Evolutionary conservation across 1,140 invertebrate species (phyloP).

Genomic region (Caenorhabditis briggsae): DNA sequence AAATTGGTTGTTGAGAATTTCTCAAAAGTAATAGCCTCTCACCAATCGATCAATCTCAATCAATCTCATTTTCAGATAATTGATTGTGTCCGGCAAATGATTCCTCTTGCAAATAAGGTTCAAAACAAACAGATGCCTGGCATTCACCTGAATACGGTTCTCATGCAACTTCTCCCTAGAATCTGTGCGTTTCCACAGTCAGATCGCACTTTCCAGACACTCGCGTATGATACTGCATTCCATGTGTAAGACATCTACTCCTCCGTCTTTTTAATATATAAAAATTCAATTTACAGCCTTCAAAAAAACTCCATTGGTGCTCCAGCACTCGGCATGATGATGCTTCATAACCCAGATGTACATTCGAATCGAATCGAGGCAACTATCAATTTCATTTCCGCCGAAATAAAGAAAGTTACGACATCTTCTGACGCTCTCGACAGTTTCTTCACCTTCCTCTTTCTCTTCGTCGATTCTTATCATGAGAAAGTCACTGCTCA

Average conservation of each 20-base stretch:
- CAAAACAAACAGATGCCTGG: background rate
- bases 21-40: slow-evolving; percentile 84
- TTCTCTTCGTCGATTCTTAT: slow-evolving; percentile 51
- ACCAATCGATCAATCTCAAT: background rate
- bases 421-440: slow-evolving; percentile 11
- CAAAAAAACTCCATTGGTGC: slow-evolving; percentile 6
- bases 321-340: slow-evolving; percentile 51
- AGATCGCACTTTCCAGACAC: slow-evolving; percentile 18
- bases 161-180: slow-evolving; percentile 35
- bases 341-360: slow-evolving; percentile 47
- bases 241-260: background rate
- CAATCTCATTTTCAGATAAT: slow-evolving; percentile 7
- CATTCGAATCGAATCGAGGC: background rate
- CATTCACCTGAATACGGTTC: slow-evolving; percentile 5
- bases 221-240: slow-evolving; percentile 16
- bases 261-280: background rate
- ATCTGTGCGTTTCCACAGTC: slow-evolving; percentile 30
- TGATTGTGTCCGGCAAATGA: slow-evolving; percentile 15
- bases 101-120: background rate
- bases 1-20: slow-evolving; percentile 85
- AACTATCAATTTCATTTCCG: slow-evolving; percentile 15
- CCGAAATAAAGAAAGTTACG: slow-evolving; percentile 1
- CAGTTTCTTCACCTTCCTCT: slow-evolving; percentile 48
- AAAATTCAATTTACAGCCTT: slow-evolving; percentile 8
- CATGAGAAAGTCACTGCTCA: slow-evolving; percentile 11